Evolutionary conservation across 2,888 invertebrate species (phyloP).

Genomic region (Hydropsyche betteni): DNA sequence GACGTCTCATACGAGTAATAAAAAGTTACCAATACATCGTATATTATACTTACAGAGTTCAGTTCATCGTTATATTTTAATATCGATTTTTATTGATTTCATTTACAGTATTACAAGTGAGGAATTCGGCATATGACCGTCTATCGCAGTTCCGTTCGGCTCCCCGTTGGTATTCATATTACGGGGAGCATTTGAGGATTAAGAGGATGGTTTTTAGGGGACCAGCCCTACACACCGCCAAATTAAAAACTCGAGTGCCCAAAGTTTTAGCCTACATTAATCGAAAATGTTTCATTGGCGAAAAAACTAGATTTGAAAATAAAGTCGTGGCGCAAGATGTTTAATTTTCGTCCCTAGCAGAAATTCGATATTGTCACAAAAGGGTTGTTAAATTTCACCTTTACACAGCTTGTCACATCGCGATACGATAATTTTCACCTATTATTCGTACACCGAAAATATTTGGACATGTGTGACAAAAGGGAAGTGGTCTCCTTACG

Average conservation of each 20-base stretch:
- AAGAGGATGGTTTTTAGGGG: slow-evolving; percentile 31
- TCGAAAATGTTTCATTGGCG: neutral
- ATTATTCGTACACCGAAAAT: slow-evolving; percentile 43
- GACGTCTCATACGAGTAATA: no score
- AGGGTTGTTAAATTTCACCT: slow-evolving; percentile 39
- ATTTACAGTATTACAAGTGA: no score
- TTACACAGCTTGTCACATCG: slow-evolving; percentile 35
- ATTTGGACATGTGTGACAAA: slow-evolving; percentile 45
- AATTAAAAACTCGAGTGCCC: slow-evolving; percentile 35
- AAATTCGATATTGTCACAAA: slow-evolving; percentile 46
- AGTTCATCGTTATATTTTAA: no score
- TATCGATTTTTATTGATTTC: no score
- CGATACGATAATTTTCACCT: slow-evolving; percentile 38
- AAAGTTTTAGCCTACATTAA: slow-evolving; percentile 12
- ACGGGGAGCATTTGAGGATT: slow-evolving; percentile 30
- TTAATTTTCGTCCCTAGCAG: slow-evolving; percentile 34
- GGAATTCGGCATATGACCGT: slow-evolving; percentile 1
- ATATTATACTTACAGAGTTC: no score
- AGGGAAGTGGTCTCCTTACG: slow-evolving; percentile 19
- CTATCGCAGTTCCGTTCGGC: slow-evolving; percentile 18
- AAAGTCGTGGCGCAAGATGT: slow-evolving; percentile 37
- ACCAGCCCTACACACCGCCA: slow-evolving; percentile 16
- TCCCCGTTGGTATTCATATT: slow-evolving; percentile 28
- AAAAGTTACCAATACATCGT: no score
- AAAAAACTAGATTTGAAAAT: neutral